A percentile compares a stretch with the other conserved stretches of the same genome.
These are phyloP conservation scores for Stramonita haemastoma DNA, from an alignment of 2,888 invertebrate genomes.

Conservation along the genomic window DNA sequence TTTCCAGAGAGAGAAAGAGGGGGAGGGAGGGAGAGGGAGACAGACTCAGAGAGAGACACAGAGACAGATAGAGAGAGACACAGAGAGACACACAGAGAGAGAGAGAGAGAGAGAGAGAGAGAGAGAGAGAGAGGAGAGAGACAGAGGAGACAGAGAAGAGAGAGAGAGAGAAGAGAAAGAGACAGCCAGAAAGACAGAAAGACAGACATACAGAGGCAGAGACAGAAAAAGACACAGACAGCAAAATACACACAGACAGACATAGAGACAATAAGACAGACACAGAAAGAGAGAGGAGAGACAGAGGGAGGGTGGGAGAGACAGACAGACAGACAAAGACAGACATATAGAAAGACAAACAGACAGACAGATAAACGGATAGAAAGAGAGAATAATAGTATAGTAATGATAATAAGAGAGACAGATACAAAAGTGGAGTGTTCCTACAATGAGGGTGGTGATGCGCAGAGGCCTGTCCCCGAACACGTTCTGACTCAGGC, in stretches of 20 bases:
- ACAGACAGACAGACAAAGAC: not conserved
- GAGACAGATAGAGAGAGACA: no score
- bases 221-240: not conserved
- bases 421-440: not conserved
- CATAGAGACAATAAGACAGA: not conserved
- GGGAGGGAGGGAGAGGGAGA: no score
- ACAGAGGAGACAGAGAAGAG: not conserved
- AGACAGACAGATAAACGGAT: not conserved
- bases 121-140: not conserved
- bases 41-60: no score
- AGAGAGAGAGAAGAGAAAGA: not conserved
- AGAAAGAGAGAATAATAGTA: not conserved
- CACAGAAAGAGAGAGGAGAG: not conserved
- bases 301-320: not conserved
- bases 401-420: no score
- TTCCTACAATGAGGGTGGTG: slow-evolving; percentile 50
- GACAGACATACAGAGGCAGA: not conserved
- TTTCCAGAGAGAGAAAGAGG: no score
- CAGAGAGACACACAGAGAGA: not conserved
- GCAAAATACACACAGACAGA: not conserved
- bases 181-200: not conserved
- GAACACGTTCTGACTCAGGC: slow-evolving; percentile 60
- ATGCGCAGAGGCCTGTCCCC: slow-evolving; percentile 60
- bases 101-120: not conserved
- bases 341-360: no score